phyloP scores from a whole-genome alignment of 2,888 invertebrate genomes.

The Chorisops tibialis region DNA sequence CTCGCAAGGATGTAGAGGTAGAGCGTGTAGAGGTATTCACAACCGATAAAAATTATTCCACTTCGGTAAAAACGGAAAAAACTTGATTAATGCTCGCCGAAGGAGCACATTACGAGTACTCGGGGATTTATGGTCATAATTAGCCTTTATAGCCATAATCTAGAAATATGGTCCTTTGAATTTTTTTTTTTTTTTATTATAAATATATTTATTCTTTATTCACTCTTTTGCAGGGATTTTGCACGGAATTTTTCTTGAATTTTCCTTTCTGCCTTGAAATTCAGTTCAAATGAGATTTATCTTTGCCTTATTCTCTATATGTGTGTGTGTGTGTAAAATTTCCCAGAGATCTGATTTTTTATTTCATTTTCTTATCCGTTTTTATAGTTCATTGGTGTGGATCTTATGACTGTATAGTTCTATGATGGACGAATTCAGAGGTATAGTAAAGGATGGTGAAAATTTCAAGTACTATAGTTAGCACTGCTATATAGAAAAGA shows the following conservation, averaged over 20 bases:
- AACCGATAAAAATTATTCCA: slow-evolving; percentile 33
- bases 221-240: background rate
- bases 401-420: too few relatives aligned
- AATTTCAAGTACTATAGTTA: too few relatives aligned
- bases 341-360: too few relatives aligned
- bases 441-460: too few relatives aligned
- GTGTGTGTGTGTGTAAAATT: too few relatives aligned
- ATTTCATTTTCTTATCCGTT: too few relatives aligned
- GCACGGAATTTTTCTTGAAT: slow-evolving; percentile 4
- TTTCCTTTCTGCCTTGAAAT: background rate
- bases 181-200: slow-evolving; percentile 26
- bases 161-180: slow-evolving; percentile 35
- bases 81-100: slow-evolving; percentile 31
- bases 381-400: too few relatives aligned
- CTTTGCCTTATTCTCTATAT: too few relatives aligned
- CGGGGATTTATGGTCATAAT: slow-evolving; percentile 35
- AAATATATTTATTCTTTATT: slow-evolving; percentile 18
- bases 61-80: slow-evolving; percentile 28
- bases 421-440: too few relatives aligned
- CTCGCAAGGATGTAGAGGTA: background rate
- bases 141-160: slow-evolving; percentile 36
- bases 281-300: too few relatives aligned
- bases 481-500: too few relatives aligned
- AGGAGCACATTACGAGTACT: slow-evolving; percentile 31
- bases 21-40: slow-evolving; percentile 24